Conservation (phyloP, 2,113 vertebrate genomes). For the Mormoops blainvillei region DNA sequence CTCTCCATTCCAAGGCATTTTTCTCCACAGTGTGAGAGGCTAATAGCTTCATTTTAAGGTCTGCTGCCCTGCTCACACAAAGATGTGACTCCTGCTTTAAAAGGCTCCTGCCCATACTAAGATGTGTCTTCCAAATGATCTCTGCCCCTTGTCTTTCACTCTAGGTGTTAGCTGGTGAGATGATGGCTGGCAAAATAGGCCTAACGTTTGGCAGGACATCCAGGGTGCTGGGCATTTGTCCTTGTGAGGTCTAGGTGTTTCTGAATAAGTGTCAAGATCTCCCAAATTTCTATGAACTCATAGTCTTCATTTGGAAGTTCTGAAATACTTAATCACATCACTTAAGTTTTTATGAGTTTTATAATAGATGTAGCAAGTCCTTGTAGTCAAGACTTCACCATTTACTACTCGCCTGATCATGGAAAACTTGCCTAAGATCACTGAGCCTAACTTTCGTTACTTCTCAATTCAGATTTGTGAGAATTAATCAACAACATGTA, state of each 20-base stretch:
- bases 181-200: neutral
- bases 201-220: neutral
- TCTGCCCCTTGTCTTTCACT: neutral
- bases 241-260: neutral
- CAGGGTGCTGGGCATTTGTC: neutral
- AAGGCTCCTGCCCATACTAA: neutral
- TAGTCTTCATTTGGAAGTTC: neutral
- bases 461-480: neutral
- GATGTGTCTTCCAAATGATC: neutral
- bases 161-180: neutral
- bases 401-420: neutral
- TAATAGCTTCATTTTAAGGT: neutral
- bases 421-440: neutral
- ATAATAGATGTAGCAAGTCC: neutral
- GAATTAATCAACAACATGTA: neutral
- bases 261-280: neutral
- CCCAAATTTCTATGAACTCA: neutral
- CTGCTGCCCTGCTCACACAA: neutral
- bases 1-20: neutral
- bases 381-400: neutral
- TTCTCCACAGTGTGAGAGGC: neutral
- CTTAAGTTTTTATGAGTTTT: slow-evolving; percentile 5
- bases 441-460: neutral
- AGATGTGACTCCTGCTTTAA: neutral
- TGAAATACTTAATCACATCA: neutral